Evolutionary conservation across 2,113 vertebrate genomes (phyloP).

Genomic region (Sterna hirundo): DNA sequence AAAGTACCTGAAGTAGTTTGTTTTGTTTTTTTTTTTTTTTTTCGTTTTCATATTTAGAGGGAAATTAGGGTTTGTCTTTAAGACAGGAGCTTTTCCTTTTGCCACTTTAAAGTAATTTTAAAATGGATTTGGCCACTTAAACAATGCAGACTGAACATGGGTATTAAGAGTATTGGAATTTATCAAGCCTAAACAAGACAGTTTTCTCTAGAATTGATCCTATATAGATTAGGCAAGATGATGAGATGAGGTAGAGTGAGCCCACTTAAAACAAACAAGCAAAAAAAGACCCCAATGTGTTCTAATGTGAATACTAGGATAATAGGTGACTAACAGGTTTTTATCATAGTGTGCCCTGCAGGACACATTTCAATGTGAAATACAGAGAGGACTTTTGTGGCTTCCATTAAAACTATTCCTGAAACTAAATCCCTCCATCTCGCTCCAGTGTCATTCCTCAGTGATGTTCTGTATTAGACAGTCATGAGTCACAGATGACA

Average conservation of each 20-base stretch:
- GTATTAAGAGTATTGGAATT: neutral
- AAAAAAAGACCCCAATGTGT: neutral
- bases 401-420: neutral
- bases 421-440: neutral
- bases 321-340: neutral
- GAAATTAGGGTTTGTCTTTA: neutral
- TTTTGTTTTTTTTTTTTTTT: rapidly evolving
- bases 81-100: neutral
- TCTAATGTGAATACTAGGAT: neutral
- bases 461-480: neutral
- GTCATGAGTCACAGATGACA: neutral
- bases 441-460: neutral
- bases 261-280: neutral
- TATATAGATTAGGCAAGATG: neutral
- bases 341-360: neutral
- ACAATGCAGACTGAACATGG: neutral
- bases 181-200: neutral
- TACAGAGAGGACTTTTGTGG: neutral
- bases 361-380: neutral
- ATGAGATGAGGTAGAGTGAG: neutral
- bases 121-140: neutral
- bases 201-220: neutral
- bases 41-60: neutral
- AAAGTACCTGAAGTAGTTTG: neutral
- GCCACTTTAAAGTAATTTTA: neutral